phyloP scores from a whole-genome alignment of 2,888 invertebrate species.

The Trichacis sp. region DNA sequence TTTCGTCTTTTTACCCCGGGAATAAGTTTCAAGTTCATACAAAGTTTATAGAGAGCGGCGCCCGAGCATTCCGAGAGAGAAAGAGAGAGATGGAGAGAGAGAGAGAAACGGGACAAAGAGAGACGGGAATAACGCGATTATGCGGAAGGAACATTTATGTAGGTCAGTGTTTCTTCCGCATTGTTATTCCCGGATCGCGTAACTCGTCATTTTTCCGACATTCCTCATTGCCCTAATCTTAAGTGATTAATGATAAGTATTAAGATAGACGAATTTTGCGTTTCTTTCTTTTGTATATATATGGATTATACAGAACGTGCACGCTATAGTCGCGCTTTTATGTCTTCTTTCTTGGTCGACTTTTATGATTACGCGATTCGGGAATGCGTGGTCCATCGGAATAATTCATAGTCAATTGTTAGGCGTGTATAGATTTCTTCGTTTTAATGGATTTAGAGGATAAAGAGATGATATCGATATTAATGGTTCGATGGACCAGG shows the following conservation, averaged over 20 bases:
- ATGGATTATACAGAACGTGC: background rate
- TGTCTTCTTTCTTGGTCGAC: too few relatives aligned
- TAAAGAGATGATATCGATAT: background rate
- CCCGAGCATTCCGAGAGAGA: slow-evolving; percentile 35
- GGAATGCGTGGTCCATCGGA: background rate
- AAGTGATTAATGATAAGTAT: slow-evolving; percentile 1
- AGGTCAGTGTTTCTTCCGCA: slow-evolving; percentile 11
- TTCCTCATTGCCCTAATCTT: slow-evolving; percentile 8
- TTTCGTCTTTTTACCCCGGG: background rate
- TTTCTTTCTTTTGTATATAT: slow-evolving; percentile 2
- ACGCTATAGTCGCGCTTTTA: background rate
- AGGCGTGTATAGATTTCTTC: background rate
- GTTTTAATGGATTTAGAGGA: background rate
- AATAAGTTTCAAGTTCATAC: slow-evolving; percentile 1
- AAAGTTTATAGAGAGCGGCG: slow-evolving; percentile 1
- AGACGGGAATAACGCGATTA: slow-evolving; percentile 8
- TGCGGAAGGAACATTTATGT: slow-evolving; percentile 8
- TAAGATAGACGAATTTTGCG: slow-evolving; percentile 1
- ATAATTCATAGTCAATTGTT: background rate
- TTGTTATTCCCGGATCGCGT: slow-evolving; percentile 2
- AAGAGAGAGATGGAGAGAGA: slow-evolving; percentile 27
- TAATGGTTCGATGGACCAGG: background rate
- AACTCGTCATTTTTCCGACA: background rate
- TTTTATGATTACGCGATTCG: background rate
- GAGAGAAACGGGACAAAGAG: slow-evolving; percentile 33